Percentiles rank a stretch among this genome's conserved stretches.
These are phyloP conservation scores for Tautogolabrus adspersus DNA, from an alignment of 2,113 vertebrate genomes.

Conservation along the genomic window DNA sequence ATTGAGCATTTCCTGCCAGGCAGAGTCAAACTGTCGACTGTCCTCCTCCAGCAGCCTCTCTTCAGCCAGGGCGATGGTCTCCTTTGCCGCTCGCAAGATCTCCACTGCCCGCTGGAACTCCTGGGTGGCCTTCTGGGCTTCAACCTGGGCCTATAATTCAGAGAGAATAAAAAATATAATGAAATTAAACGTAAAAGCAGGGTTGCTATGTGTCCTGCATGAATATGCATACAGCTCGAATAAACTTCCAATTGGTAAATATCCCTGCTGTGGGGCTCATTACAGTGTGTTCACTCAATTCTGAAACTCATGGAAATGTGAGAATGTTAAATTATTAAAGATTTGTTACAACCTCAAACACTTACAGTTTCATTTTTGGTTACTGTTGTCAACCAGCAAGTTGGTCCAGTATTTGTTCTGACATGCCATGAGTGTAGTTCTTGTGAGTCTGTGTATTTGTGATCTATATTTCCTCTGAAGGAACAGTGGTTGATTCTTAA, in stretches of 20 bases:
- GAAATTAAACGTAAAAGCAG: not conserved
- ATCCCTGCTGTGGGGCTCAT: too few relatives aligned
- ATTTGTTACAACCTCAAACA: not conserved
- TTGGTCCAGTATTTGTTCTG: not conserved
- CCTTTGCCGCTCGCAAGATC: constrained; percentile 94
- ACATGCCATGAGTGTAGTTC: not conserved
- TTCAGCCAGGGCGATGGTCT: constrained; percentile 94
- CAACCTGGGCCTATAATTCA: constrained; percentile 89
- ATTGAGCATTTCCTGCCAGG: constrained; percentile 99
- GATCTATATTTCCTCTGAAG: constrained; percentile 24
- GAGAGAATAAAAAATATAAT: not conserved
- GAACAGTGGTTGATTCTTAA: constrained; percentile 19
- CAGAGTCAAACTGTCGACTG: constrained; percentile 95
- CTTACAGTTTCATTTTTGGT: not conserved
- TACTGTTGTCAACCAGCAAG: not conserved
- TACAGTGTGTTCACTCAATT: too few relatives aligned
- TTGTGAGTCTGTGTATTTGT: constrained; percentile 14
- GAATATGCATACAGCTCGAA: not conserved
- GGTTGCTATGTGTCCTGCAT: not conserved
- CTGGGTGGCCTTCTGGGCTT: constrained; percentile 94
- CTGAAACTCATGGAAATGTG: too few relatives aligned
- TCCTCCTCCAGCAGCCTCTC: constrained; percentile 95
- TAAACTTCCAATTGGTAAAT: too few relatives aligned
- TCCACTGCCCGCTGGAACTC: constrained; percentile 97
- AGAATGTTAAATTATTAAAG: too few relatives aligned